Evolutionary conservation across 2,888 invertebrate genomes (phyloP), one percentile per base, ranked within the genome.

Genomic region (Parapristionchus giblindavisi): DNA sequence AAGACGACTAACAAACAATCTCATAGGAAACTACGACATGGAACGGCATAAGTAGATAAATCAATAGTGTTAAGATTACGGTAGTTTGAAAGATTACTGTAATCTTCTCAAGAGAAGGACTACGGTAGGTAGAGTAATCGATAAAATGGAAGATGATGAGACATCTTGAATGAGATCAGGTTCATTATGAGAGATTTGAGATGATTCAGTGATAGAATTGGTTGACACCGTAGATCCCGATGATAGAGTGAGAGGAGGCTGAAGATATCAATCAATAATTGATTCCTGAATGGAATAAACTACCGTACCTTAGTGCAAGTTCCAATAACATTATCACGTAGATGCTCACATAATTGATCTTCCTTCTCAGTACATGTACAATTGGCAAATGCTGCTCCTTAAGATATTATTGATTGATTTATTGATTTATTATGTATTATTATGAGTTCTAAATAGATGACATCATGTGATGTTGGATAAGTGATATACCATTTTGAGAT

Each of bases 321-420:
- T 65, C 79, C 80, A 43, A 85, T 75, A 34, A 84, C 73, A 29
- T 80, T 79, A 54, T 85, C 84, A 63, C 79, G 79, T 74, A 87
- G 75, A 68, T 85, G 84, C 38, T 77, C 77, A 77, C 87, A 87
- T 43, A 85, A 76, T 68, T 84, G 82, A 78, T 87, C 87, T 27
- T 87, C 87, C 63, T 82, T 82, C 48, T 87, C 82, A 2, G 87
- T 87, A 77, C 87, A 87, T 21, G 85, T 85, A 77, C 87, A 87
- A 48, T 79, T 81, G 8, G 76, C 72, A 75, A 87, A 84, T 8
- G 76, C 76, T 21, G 77, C 77, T 1, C 83, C 83, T 24, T 72
- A 52, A 8, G 71, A 58, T n/a, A n/a, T n/a, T n/a, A n/a, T n/a
- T n/a, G n/a, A n/a, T n/a, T n/a, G n/a, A n/a, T n/a, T n/a, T n/a